Conservation (phyloP, 2,888 invertebrate genomes). For the Biston stratarius region DNA sequence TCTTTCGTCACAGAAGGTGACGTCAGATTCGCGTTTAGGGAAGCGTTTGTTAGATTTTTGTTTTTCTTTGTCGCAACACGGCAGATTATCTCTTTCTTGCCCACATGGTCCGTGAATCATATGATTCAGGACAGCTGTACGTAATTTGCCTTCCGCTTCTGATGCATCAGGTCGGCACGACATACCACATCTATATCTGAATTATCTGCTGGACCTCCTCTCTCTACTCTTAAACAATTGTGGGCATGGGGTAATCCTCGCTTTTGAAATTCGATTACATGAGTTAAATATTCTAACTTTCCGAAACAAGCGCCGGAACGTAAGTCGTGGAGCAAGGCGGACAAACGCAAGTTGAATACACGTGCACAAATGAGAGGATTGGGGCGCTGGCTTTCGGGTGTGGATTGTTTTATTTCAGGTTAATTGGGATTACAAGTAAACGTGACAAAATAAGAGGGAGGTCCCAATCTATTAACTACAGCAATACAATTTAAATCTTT, state of each 20-base stretch:
- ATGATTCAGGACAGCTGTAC: too few relatives aligned
- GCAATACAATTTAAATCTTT: too few relatives aligned
- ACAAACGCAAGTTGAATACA: too few relatives aligned
- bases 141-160: too few relatives aligned
- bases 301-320: constrained; percentile 19
- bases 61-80: constrained; percentile 7
- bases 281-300: constrained; percentile 1
- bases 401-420: too few relatives aligned
- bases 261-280: constrained; percentile 22
- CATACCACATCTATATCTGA: too few relatives aligned
- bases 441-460: too few relatives aligned
- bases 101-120: constrained; percentile 12
- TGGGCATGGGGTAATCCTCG: constrained; percentile 19
- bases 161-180: too few relatives aligned
- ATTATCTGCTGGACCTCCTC: too few relatives aligned
- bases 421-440: constrained; percentile 17
- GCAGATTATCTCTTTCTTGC: constrained; percentile 12
- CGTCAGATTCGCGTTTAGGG: constrained; percentile 9
- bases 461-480: too few relatives aligned
- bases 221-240: constrained; percentile 18
- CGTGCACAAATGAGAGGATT: too few relatives aligned
- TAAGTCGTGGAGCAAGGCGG: constrained; percentile 5
- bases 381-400: too few relatives aligned
- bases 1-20: constrained; percentile 7
- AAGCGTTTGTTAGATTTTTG: constrained; percentile 15